Evolutionary conservation across 2,888 invertebrate species (phyloP).

Genomic region (Lymantria monacha): DNA sequence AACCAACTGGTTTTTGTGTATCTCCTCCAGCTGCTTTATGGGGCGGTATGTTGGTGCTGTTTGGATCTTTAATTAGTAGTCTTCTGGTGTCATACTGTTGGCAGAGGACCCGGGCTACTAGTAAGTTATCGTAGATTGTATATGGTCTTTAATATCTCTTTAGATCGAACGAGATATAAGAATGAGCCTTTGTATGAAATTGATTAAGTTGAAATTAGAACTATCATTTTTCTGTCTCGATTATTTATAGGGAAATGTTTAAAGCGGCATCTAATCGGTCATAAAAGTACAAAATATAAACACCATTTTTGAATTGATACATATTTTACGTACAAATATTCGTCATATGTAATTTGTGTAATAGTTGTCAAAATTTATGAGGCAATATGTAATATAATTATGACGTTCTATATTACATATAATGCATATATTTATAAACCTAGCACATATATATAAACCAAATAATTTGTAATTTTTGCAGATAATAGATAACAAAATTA

Average conservation of each 20-base stretch:
- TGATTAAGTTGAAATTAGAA: neutral
- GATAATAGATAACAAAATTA: too few relatives aligned
- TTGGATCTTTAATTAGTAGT: constrained; percentile 82
- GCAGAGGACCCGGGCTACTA: constrained; percentile 61
- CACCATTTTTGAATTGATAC: neutral
- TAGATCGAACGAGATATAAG: constrained; percentile 9
- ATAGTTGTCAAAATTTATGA: too few relatives aligned
- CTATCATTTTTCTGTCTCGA: neutral
- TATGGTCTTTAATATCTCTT: constrained; percentile 12
- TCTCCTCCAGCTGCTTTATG: constrained; percentile 84
- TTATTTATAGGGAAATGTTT: neutral
- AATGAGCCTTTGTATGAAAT: constrained; percentile 8
- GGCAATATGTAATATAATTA: too few relatives aligned
- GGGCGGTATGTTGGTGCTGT: constrained; percentile 82
- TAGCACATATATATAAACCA: too few relatives aligned
- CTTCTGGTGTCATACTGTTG: constrained; percentile 65
- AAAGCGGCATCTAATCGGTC: neutral
- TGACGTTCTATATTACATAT: too few relatives aligned
- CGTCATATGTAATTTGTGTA: too few relatives aligned
- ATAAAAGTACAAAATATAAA: neutral
- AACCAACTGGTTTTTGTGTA: constrained; percentile 81
- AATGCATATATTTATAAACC: too few relatives aligned
- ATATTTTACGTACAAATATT: neutral
- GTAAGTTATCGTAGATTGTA: constrained; percentile 51
- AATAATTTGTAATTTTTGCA: too few relatives aligned